These are phyloP conservation scores for Cavia porcellus DNA, from an alignment of 2,113 vertebrate species.

Conservation along the genomic window DNA sequence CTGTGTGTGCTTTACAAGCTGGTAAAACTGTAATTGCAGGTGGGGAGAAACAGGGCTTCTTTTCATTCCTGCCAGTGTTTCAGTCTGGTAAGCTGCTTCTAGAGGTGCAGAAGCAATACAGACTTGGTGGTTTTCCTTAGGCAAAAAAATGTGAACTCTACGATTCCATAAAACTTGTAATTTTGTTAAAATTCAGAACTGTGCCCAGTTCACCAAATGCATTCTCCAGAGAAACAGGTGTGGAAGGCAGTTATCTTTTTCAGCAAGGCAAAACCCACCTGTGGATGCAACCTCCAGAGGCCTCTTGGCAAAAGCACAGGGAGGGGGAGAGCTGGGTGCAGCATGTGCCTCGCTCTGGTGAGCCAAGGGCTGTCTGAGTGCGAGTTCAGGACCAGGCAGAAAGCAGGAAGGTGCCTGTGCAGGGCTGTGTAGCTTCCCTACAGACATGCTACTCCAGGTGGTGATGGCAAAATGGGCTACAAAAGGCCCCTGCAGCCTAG, in stretches of 20 bases:
- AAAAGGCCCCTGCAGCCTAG: neutral
- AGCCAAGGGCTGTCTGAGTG: neutral
- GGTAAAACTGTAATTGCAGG: conserved; percentile 79
- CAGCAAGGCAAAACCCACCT: conserved; percentile 15
- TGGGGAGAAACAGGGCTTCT: conserved; percentile 69
- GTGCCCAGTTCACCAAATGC: neutral
- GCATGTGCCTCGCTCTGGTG: neutral
- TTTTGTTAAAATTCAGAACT: conserved; percentile 46
- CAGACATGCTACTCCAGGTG: neutral
- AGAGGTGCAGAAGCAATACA: conserved; percentile 30
- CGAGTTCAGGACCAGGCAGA: neutral
- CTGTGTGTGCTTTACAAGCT: conserved; percentile 63
- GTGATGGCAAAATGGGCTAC: neutral
- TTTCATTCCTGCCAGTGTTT: conserved; percentile 76
- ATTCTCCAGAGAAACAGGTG: neutral
- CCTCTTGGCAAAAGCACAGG: neutral
- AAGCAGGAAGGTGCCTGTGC: neutral
- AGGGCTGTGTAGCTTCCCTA: neutral
- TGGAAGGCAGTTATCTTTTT: neutral
- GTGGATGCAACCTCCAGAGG: neutral
- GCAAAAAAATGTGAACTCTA: conserved; percentile 29
- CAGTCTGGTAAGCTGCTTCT: conserved; percentile 42
- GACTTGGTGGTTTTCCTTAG: conserved; percentile 39
- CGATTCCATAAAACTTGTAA: conserved; percentile 38
- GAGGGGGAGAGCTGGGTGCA: neutral